Evolutionary conservation across 2,113 vertebrate species (phyloP).

Genomic region (Podilymbus podiceps): DNA sequence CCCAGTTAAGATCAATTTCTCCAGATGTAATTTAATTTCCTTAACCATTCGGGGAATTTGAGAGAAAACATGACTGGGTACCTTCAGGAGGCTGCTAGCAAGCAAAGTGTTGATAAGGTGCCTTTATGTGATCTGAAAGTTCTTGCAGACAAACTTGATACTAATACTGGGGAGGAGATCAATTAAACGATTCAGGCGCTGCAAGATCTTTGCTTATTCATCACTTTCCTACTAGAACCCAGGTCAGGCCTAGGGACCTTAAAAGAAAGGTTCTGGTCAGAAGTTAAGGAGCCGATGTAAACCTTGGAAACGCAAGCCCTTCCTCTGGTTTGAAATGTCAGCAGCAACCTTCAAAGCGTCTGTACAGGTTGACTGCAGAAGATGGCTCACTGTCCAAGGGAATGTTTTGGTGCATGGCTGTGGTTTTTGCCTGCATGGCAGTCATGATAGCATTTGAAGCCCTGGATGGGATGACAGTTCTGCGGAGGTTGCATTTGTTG

Average conservation of each 20-base stretch:
- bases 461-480: background rate
- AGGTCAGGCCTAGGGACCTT: background rate
- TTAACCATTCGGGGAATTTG: background rate
- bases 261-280: background rate
- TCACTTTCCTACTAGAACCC: background rate
- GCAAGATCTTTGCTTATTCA: background rate
- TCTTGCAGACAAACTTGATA: background rate
- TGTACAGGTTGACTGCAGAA: background rate
- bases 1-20: background rate
- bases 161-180: background rate
- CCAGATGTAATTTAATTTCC: background rate
- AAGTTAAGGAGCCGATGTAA: background rate
- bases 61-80: background rate
- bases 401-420: background rate
- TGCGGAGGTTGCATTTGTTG: background rate
- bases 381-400: accelerated
- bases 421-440: background rate
- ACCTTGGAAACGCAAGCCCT: background rate
- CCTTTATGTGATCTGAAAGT: background rate
- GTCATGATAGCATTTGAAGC: background rate
- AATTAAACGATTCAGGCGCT: background rate
- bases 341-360: background rate
- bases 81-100: background rate
- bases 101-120: background rate
- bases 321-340: background rate